A percentile compares a stretch with the other conserved stretches of the same genome.
Conservation (phyloP, 1,140 invertebrate species). For the Pteromalus puparum region DNA sequence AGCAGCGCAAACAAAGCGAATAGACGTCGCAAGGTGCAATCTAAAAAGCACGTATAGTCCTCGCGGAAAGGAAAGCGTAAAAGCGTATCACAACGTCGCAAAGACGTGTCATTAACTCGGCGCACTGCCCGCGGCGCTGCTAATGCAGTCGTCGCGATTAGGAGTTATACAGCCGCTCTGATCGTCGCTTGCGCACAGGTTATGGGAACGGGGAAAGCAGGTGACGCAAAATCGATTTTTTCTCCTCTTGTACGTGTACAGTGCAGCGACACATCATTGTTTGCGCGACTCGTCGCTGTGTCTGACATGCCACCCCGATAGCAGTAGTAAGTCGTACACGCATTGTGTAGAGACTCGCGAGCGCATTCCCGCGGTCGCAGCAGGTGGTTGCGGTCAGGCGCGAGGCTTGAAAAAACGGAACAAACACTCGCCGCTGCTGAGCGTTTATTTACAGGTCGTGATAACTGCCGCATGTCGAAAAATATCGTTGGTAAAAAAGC, state of each 20-base stretch:
- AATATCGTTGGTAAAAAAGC: constrained; percentile 43
- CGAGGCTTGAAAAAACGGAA: constrained; percentile 32
- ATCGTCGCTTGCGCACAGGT: background rate
- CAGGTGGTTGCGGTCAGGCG: constrained; percentile 48
- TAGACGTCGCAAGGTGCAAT: constrained; percentile 1
- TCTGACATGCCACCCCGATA: constrained; percentile 51
- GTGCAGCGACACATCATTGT: constrained; percentile 34
- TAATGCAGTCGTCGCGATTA: constrained; percentile 32
- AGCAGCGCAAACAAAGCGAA: background rate
- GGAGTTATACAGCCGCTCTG: constrained; percentile 2
- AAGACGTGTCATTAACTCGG: constrained; percentile 17
- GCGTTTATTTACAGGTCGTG: background rate
- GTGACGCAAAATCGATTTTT: constrained; percentile 44
- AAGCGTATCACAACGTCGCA: background rate
- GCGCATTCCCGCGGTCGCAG: constrained; percentile 45
- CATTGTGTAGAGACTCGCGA: background rate
- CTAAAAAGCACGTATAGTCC: background rate
- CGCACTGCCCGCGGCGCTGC: background rate
- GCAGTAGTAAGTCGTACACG: constrained; percentile 48
- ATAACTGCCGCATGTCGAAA: constrained; percentile 45
- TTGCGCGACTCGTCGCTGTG: background rate
- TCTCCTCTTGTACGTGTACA: background rate
- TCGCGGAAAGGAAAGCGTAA: constrained; percentile 28
- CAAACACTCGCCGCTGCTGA: background rate
- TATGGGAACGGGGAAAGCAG: constrained; percentile 42